A percentile compares a stretch with the other conserved stretches of the same genome.
These are phyloP conservation scores for Psococerastis gibbosa DNA, from an alignment of 2,888 invertebrate genomes.

Conservation along the genomic window DNA sequence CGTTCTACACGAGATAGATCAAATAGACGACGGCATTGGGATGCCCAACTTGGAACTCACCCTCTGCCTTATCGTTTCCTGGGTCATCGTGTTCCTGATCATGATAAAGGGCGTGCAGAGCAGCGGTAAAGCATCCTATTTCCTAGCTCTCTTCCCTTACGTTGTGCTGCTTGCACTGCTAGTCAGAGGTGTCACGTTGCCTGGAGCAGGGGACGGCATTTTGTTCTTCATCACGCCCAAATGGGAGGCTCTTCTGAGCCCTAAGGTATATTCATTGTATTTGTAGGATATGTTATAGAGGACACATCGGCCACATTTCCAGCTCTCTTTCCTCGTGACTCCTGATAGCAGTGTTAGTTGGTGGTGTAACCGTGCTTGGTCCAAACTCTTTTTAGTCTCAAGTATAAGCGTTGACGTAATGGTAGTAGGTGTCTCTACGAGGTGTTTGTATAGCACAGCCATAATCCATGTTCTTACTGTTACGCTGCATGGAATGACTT, in stretches of 20 bases:
- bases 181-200: constrained; percentile 37
- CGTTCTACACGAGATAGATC: constrained; percentile 30
- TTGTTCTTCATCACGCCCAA: constrained; percentile 43
- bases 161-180: constrained; percentile 37
- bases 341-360: constrained; percentile 20
- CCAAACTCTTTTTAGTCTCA: constrained; percentile 3
- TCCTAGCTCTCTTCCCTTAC: constrained; percentile 49
- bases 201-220: constrained; percentile 40
- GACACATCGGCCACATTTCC: constrained; percentile 25
- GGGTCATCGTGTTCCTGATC: constrained; percentile 32
- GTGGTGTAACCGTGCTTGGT: neutral
- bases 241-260: constrained; percentile 40
- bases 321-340: constrained; percentile 28
- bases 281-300: too few species aligned
- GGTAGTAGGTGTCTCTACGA: too few species aligned
- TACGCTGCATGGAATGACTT: too few species aligned
- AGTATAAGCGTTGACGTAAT: neutral
- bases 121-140: constrained; percentile 45
- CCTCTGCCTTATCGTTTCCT: constrained; percentile 31
- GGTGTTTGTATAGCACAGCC: too few species aligned
- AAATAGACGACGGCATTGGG: constrained; percentile 34
- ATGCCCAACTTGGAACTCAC: constrained; percentile 33
- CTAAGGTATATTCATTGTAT: constrained; percentile 28
- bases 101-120: constrained; percentile 36
- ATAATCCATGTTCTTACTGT: too few species aligned